phyloP scores from a whole-genome alignment of 2,797 vertebrate species.

The Rhincodon typus region DNA sequence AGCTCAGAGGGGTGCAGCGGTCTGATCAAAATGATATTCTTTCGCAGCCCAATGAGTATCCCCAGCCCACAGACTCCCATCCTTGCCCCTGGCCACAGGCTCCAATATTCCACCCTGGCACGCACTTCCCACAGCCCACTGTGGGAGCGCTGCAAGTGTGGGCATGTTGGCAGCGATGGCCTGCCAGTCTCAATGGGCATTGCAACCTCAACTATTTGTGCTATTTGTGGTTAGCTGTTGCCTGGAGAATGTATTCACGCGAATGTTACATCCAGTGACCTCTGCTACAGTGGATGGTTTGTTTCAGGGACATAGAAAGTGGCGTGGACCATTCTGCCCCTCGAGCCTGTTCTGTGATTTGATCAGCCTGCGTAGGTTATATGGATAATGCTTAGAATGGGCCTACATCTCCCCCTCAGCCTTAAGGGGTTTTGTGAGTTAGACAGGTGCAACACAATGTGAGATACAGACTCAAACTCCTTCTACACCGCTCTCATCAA shows the following conservation, averaged over 20 bases:
- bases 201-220: neutral
- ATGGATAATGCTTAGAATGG: too few relatives aligned
- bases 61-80: neutral
- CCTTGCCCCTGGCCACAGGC: neutral
- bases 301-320: neutral
- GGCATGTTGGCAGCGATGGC: neutral
- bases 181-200: neutral
- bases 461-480: too few relatives aligned
- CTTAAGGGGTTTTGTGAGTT: too few relatives aligned
- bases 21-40: too few relatives aligned
- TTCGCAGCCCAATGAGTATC: too few relatives aligned
- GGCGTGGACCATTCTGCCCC: neutral
- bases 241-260: neutral
- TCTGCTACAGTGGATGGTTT: neutral
- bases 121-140: neutral
- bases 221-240: neutral
- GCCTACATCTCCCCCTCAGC: too few relatives aligned
- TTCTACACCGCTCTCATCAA: too few relatives aligned
- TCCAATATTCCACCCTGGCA: neutral
- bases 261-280: neutral
- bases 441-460: too few relatives aligned
- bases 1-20: too few relatives aligned
- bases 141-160: neutral
- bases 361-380: too few relatives aligned
- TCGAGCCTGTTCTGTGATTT: neutral